Evolutionary conservation across 37 sponge, comb jelly and placozoan species (phyloP).

Genomic region (Ianthella basta): DNA sequence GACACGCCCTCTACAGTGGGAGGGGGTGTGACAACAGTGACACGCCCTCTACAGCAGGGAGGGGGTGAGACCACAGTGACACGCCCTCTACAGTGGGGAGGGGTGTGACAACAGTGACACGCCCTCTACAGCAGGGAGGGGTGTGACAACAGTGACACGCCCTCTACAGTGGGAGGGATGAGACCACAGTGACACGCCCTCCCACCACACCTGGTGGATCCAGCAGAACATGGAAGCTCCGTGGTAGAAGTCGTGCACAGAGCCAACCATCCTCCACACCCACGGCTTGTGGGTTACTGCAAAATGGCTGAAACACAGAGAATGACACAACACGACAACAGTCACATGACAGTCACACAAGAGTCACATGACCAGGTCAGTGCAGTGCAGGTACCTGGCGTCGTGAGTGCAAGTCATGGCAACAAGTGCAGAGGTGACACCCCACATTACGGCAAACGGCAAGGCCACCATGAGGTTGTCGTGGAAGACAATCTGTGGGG

Average conservation of each 20-base stretch:
- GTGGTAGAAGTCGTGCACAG: slow-evolving; percentile 77
- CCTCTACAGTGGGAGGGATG: neutral
- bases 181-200: neutral
- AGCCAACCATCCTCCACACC: slow-evolving; percentile 87
- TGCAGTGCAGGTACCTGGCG: slow-evolving; percentile 60
- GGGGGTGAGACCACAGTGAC: neutral
- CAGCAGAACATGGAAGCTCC: slow-evolving; percentile 85
- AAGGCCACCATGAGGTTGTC: slow-evolving; percentile 54
- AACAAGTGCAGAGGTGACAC: slow-evolving; percentile 77
- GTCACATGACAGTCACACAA: slow-evolving; percentile 1
- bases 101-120: neutral
- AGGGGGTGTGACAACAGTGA: neutral
- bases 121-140: neutral
- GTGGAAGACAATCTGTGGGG: slow-evolving; percentile 62
- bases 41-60: neutral
- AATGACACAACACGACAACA: neutral
- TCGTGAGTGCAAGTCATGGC: slow-evolving; percentile 93
- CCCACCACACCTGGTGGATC: slow-evolving; percentile 81
- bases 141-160: neutral
- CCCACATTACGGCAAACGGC: slow-evolving; percentile 52
- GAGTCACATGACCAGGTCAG: slow-evolving; percentile 13
- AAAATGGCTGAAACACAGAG: slow-evolving; percentile 78
- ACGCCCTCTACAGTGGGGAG: neutral
- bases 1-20: neutral
- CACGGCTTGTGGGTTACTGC: slow-evolving; percentile 94